phyloP scores from a whole-genome alignment of 2,888 invertebrate species.

The Hipparchia sbordonii region DNA sequence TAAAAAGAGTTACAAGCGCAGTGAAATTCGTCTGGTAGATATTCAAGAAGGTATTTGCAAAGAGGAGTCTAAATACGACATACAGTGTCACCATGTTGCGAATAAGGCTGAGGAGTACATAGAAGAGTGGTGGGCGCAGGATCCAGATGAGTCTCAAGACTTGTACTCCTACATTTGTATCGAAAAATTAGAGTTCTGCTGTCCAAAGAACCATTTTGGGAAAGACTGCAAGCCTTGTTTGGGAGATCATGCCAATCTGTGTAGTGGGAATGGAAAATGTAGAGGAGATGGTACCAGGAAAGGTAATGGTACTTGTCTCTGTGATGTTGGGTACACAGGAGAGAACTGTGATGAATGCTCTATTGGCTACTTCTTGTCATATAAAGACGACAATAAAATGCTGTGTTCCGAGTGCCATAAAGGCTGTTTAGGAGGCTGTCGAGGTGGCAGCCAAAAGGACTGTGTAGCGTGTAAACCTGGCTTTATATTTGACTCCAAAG shows the following conservation, averaged over 20 bases:
- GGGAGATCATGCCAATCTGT: conserved; percentile 88
- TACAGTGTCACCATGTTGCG: conserved; percentile 92
- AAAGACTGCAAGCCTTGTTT: conserved; percentile 90
- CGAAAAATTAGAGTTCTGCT: conserved; percentile 89
- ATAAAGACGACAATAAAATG: conserved; percentile 88
- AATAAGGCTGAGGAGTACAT: conserved; percentile 91
- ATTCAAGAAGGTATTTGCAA: conserved; percentile 94
- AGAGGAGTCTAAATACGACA: conserved; percentile 87
- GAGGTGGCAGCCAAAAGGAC: conserved; percentile 87
- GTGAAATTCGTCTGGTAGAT: conserved; percentile 95
- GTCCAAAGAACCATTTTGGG: conserved; percentile 93
- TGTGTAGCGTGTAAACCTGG: conserved; percentile 85
- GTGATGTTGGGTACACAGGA: conserved; percentile 92
- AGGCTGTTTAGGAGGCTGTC: conserved; percentile 90
- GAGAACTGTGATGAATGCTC: conserved; percentile 90
- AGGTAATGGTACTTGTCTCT: conserved; percentile 95
- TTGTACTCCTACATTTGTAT: conserved; percentile 89
- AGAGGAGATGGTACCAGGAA: conserved; percentile 94
- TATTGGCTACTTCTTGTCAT: conserved; percentile 87
- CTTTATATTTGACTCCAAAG: conserved; percentile 87
- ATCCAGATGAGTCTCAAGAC: conserved; percentile 67
- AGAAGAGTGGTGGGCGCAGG: conserved; percentile 94
- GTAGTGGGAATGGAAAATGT: conserved; percentile 91
- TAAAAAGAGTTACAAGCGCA: conserved; percentile 90
- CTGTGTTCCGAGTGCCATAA: conserved; percentile 90